Evolutionary conservation across 2,113 vertebrate genomes (phyloP).

Genomic region (Scopus umbretta): DNA sequence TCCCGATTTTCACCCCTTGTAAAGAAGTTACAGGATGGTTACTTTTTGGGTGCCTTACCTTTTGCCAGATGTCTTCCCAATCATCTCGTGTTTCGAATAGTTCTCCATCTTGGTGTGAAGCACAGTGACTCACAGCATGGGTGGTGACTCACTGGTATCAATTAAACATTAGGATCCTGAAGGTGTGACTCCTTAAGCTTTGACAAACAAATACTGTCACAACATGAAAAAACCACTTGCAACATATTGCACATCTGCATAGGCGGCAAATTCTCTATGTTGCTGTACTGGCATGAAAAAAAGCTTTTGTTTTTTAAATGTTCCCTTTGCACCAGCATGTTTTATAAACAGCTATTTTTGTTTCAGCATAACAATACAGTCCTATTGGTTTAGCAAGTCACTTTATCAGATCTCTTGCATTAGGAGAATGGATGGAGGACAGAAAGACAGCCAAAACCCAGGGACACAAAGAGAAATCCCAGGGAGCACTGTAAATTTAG

Average conservation of each 20-base stretch:
- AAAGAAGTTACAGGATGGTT: not conserved
- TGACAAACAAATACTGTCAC: not conserved
- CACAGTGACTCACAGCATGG: not conserved
- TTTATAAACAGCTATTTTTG: not conserved
- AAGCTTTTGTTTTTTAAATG: not conserved
- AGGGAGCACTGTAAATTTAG: not conserved
- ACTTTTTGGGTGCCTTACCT: not conserved
- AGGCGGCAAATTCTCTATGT: not conserved
- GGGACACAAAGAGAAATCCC: not conserved
- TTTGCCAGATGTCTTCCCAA: not conserved
- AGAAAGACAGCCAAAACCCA: not conserved
- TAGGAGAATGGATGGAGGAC: not conserved
- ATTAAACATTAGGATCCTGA: slow-evolving; percentile 2
- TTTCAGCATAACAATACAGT: not conserved
- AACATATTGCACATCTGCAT: not conserved
- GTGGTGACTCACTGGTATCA: slow-evolving; percentile 6
- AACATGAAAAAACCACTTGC: not conserved
- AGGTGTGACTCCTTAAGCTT: not conserved
- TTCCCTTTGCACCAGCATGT: not conserved
- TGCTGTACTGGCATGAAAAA: not conserved
- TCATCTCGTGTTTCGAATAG: not conserved
- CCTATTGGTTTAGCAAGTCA: not conserved
- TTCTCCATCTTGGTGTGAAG: not conserved
- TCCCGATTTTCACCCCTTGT: not conserved
- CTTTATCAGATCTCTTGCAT: not conserved